Percentiles rank a stretch among this genome's conserved stretches.
Evolutionary conservation across 2,797 vertebrate species (phyloP).

Genomic region (Pseudochirops cupreus): DNA sequence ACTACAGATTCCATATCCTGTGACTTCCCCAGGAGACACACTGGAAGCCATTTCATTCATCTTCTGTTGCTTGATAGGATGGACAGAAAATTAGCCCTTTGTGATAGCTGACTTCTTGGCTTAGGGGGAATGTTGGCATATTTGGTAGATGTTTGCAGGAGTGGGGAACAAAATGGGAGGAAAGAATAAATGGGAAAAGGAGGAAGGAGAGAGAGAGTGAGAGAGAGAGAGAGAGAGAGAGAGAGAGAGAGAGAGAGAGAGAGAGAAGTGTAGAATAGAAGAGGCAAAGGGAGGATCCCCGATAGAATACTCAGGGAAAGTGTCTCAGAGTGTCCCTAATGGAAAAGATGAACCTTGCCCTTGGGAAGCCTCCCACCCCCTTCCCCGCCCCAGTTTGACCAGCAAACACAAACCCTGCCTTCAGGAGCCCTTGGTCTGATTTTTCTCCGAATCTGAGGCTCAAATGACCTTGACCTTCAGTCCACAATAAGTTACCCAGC

Average conservation of each 20-base stretch:
- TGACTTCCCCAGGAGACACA: background rate
- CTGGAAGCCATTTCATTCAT: background rate
- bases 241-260: background rate
- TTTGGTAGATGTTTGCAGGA: background rate
- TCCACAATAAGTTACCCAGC: background rate
- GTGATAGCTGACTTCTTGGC: background rate
- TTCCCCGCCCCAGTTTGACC: background rate
- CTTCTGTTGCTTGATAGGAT: background rate
- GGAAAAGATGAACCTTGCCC: background rate
- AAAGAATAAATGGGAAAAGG: background rate
- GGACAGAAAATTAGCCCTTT: background rate
- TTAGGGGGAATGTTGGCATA: background rate
- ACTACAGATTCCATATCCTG: background rate
- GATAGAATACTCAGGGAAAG: background rate
- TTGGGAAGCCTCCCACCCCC: background rate
- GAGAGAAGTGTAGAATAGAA: background rate
- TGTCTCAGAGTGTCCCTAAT: background rate
- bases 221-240: too few relatives aligned
- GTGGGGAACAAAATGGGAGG: conserved; percentile 50
- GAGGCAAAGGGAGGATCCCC: background rate
- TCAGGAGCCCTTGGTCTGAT: background rate
- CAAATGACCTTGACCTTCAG: background rate
- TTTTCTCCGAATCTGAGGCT: background rate
- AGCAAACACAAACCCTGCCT: background rate
- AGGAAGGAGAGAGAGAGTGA: background rate